phyloP scores from a whole-genome alignment of 2,113 vertebrate species.

The Parus major region DNA sequence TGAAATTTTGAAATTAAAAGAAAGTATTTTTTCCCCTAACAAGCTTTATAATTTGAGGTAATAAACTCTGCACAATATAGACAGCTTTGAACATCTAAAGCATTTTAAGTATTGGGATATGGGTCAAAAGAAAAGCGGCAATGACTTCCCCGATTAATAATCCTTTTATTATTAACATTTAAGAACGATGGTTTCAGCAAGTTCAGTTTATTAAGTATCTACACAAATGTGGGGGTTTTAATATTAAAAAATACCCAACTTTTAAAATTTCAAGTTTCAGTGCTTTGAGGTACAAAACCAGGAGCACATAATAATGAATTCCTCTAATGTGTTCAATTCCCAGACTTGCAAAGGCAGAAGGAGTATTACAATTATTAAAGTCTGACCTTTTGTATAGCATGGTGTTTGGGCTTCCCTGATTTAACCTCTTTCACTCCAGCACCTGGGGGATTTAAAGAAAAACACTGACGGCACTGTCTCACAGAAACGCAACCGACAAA shows the following conservation, averaged over 20 bases:
- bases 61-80: neutral
- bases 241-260: neutral
- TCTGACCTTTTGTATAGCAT: neutral
- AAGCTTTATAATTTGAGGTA: neutral
- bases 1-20: neutral
- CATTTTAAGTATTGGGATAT: neutral
- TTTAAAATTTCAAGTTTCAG: neutral
- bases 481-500: neutral
- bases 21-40: neutral
- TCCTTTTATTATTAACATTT: slow-evolving; percentile 10
- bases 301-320: neutral
- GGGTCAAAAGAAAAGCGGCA: neutral
- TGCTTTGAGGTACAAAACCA: neutral
- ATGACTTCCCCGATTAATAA: neutral
- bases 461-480: neutral
- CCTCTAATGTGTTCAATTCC: neutral
- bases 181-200: neutral
- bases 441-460: neutral
- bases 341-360: neutral
- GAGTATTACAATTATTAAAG: neutral
- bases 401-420: neutral
- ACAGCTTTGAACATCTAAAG: neutral
- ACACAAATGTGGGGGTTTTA: neutral
- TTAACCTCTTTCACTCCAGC: neutral
- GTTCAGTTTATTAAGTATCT: neutral